A percentile compares a stretch with the other conserved stretches of the same genome.
phyloP scores from a whole-genome alignment of 2,888 invertebrate genomes.

The Gibbula magus region DNA sequence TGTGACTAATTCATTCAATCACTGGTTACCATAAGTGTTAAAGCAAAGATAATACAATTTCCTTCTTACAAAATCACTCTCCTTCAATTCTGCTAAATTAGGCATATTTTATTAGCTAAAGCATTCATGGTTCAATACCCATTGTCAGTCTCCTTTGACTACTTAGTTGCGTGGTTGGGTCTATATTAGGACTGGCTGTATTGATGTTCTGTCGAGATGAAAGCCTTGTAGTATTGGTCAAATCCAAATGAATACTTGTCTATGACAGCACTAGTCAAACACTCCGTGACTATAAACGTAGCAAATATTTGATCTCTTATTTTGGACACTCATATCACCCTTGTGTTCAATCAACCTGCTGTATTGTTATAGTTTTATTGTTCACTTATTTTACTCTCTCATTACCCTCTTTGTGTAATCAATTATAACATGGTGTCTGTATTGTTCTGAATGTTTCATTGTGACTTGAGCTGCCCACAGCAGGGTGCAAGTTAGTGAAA shows the following conservation, averaged over 20 bases:
- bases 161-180: neutral
- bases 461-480: too few species aligned
- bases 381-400: too few species aligned
- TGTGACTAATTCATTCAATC: too few species aligned
- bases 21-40: too few species aligned
- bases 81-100: neutral
- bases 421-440: too few species aligned
- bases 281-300: neutral
- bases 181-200: neutral
- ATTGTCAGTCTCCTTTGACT: neutral
- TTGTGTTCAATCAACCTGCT: too few species aligned
- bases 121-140: neutral
- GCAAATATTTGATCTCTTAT: neutral
- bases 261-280: neutral
- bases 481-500: too few species aligned
- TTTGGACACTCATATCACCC: too few species aligned
- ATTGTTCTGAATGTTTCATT: too few species aligned
- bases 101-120: slow-evolving; percentile 1
- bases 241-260: neutral
- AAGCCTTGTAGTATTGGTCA: neutral
- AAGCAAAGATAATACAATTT: too few species aligned
- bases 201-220: neutral
- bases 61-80: neutral
- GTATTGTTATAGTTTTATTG: too few species aligned
- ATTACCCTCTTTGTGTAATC: too few species aligned